Evolutionary conservation across 2,797 vertebrate species (phyloP).

Genomic region (Rhynchonycteris naso): DNA sequence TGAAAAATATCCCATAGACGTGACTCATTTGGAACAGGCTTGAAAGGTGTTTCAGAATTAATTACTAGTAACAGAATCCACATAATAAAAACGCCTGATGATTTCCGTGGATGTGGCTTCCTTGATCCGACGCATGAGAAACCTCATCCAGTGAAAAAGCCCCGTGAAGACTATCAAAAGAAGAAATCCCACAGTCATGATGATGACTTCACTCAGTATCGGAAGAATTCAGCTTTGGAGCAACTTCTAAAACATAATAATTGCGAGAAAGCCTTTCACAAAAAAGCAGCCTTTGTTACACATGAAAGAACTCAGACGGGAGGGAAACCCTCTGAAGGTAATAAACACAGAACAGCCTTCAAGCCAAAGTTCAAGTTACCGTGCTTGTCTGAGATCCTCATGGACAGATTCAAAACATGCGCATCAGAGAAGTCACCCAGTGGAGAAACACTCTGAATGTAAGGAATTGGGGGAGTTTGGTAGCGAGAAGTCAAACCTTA

Average conservation of each 20-base stretch:
- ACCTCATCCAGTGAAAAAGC: neutral
- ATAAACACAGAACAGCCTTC: neutral
- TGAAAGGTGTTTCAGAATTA: slow-evolving; percentile 29
- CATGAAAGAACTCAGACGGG: neutral
- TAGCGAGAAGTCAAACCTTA: neutral
- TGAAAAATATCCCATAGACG: neutral
- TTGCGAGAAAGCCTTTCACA: neutral
- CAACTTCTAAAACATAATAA: neutral
- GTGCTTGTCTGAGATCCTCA: neutral
- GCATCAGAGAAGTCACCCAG: neutral
- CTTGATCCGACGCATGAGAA: neutral
- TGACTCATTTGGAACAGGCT: neutral
- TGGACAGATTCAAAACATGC: neutral
- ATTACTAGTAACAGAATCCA: slow-evolving; percentile 2
- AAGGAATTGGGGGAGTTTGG: neutral
- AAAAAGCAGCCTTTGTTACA: neutral
- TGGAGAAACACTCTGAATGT: neutral
- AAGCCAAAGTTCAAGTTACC: neutral
- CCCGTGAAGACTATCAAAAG: neutral
- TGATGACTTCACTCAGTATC: neutral
- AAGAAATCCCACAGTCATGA: neutral
- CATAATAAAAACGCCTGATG: neutral
- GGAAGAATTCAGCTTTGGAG: slow-evolving; percentile 30
- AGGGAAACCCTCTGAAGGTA: neutral
- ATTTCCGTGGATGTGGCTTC: neutral